A percentile compares a stretch with the other conserved stretches of the same genome.
phyloP scores from a whole-genome alignment of 92 coral and sea anemone species.

The Epizoanthus fatuus region DNA sequence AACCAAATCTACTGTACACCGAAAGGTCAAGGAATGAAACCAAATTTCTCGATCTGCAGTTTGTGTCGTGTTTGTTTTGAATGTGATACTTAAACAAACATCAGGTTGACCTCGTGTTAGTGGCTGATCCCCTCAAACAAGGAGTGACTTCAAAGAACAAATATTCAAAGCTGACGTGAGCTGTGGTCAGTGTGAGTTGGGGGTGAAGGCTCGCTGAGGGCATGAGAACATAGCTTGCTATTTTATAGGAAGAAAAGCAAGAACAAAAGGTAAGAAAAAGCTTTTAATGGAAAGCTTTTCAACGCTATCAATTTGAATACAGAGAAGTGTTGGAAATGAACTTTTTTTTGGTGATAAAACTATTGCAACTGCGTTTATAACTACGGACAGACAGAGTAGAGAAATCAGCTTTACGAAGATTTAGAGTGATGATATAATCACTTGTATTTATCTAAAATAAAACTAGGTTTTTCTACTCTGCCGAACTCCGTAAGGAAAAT shows the following conservation, averaged over 20 bases:
- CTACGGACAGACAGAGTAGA: no score
- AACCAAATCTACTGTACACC: not conserved
- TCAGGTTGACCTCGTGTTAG: conserved; percentile 7
- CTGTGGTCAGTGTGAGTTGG: conserved; percentile 7
- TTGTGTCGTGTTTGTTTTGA: not conserved
- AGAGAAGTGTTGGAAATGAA: no score
- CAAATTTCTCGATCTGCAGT: not conserved
- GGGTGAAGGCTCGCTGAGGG: conserved; percentile 20
- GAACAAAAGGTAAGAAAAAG: conserved; percentile 18
- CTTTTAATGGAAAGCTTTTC: not conserved
- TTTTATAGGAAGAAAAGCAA: conserved; percentile 22
- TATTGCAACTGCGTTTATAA: no score
- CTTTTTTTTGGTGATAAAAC: no score
- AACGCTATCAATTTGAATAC: not conserved
- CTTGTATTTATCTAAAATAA: no score
- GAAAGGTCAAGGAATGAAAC: no score
- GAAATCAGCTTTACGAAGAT: no score
- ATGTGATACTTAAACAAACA: conserved; percentile 8
- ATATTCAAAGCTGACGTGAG: conserved; percentile 40
- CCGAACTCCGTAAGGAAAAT: not conserved
- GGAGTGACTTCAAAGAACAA: conserved; percentile 46
- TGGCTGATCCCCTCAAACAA: conserved; percentile 22
- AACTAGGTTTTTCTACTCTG: conserved; percentile 15
- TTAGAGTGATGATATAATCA: no score
- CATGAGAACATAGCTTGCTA: conserved; percentile 9